Percentiles rank a stretch among this genome's conserved stretches.
These are phyloP conservation scores for Asobara japonica DNA, from an alignment of 1,140 invertebrate genomes.

Conservation along the genomic window DNA sequence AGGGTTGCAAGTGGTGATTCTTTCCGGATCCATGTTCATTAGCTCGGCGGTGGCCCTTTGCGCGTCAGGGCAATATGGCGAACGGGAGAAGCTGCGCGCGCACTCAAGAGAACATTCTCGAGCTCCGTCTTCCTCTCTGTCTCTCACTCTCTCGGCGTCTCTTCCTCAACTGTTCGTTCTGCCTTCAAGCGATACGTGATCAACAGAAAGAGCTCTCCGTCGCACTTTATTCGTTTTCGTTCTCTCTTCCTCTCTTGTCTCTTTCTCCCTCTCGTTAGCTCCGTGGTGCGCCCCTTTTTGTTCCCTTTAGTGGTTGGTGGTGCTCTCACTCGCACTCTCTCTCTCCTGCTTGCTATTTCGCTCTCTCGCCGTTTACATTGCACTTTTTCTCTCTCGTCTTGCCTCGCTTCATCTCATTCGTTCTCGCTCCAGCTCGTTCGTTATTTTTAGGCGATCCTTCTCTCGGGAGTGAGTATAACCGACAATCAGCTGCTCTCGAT, in stretches of 20 bases:
- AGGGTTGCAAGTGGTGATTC: conserved; percentile 8
- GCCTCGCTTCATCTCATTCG: too few species aligned
- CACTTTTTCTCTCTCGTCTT: not conserved
- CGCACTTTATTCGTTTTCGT: not conserved
- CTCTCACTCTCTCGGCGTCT: not conserved
- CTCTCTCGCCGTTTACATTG: too few species aligned
- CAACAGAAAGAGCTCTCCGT: not conserved
- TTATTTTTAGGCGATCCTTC: not conserved
- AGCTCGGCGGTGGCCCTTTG: conserved; percentile 9
- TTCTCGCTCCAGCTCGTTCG: not conserved
- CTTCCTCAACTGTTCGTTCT: conserved; percentile 5
- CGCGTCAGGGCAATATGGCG: conserved; percentile 5
- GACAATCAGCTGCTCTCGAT: conserved; percentile 14
- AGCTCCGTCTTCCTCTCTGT: not conserved
- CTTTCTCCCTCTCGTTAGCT: conserved; percentile 2
- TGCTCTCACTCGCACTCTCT: not conserved
- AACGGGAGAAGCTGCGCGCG: conserved; percentile 1
- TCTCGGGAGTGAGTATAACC: not conserved
- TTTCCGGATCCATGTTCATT: not conserved
- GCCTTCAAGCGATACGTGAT: conserved; percentile 24
- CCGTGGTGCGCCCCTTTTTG: too few species aligned
- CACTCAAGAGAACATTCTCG: not conserved
- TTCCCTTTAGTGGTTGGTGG: too few species aligned
- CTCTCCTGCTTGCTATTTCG: too few species aligned
- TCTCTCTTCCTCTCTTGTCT: conserved; percentile 1